These are phyloP conservation scores for Anagrus nilaparvatae DNA, from an alignment of 1,140 invertebrate species.

Conservation along the genomic window DNA sequence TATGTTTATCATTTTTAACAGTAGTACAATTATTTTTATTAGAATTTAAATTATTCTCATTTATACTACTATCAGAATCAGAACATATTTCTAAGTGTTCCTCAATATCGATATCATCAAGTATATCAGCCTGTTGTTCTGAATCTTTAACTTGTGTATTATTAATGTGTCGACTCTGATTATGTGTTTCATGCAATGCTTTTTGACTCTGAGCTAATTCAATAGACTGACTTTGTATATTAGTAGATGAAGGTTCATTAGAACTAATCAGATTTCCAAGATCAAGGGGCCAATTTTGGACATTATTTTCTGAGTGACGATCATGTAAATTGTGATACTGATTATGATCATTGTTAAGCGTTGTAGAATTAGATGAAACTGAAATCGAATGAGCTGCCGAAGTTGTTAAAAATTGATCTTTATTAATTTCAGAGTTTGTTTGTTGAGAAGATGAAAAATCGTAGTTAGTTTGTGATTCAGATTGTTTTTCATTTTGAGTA, in stretches of 20 bases:
- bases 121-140: slow-evolving; percentile 16
- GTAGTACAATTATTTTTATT: slow-evolving; percentile 15
- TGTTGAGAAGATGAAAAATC: slow-evolving; percentile 1
- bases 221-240: no score
- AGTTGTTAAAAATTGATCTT: slow-evolving; percentile 19
- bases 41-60: slow-evolving; percentile 25
- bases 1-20: slow-evolving; percentile 4
- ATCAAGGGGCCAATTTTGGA: slow-evolving; percentile 39
- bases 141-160: slow-evolving; percentile 18
- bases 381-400: no score
- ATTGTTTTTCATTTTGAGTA: slow-evolving; percentile 11
- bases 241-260: no score
- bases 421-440: slow-evolving; percentile 7
- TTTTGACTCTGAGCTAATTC: slow-evolving; percentile 19
- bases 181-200: slow-evolving; percentile 12
- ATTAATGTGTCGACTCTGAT: slow-evolving; percentile 17
- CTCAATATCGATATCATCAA: no score
- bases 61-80: slow-evolving; percentile 22
- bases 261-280: no score
- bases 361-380: slow-evolving; percentile 23
- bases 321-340: slow-evolving; percentile 35
- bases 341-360: no score
- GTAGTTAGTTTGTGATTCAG: slow-evolving; percentile 11
- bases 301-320: slow-evolving; percentile 28
- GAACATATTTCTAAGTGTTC: slow-evolving; percentile 22